These are phyloP conservation scores for Euphonia xanthogaster DNA, from an alignment of 2,797 vertebrate genomes.

Conservation along the genomic window DNA sequence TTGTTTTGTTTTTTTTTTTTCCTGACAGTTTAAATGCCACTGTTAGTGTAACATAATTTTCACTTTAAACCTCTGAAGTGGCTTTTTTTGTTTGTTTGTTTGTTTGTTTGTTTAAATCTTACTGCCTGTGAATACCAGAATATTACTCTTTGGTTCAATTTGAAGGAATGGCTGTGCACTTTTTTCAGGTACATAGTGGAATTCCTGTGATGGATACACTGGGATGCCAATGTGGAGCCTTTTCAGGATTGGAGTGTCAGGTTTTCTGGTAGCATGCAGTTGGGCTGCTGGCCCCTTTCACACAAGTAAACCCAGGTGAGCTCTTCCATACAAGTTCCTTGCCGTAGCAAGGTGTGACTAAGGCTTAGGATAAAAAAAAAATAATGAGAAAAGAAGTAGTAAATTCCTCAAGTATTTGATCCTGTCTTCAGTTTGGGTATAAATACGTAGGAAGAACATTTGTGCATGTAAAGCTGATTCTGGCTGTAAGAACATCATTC, in stretches of 20 bases:
- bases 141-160: not conserved
- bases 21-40: not conserved
- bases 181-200: not conserved
- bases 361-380: not conserved
- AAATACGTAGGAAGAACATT: not conserved
- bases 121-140: not conserved
- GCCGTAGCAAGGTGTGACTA: not conserved
- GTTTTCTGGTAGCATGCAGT: not conserved
- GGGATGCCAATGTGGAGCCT: not conserved
- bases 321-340: not conserved
- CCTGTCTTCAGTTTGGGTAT: not conserved
- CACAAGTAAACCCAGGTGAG: accelerated
- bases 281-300: not conserved
- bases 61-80: not conserved
- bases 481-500: not conserved
- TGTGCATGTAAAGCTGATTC: not conserved
- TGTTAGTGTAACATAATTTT: not conserved
- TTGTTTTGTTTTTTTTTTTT: accelerated
- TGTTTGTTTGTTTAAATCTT: not conserved
- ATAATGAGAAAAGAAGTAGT: not conserved
- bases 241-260: not conserved
- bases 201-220: not conserved
- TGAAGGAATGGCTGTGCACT: not conserved
- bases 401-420: not conserved
- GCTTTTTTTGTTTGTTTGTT: too few relatives aligned